These are phyloP conservation scores for Cichladusa arquata DNA, from an alignment of 2,113 vertebrate species.

Conservation along the genomic window DNA sequence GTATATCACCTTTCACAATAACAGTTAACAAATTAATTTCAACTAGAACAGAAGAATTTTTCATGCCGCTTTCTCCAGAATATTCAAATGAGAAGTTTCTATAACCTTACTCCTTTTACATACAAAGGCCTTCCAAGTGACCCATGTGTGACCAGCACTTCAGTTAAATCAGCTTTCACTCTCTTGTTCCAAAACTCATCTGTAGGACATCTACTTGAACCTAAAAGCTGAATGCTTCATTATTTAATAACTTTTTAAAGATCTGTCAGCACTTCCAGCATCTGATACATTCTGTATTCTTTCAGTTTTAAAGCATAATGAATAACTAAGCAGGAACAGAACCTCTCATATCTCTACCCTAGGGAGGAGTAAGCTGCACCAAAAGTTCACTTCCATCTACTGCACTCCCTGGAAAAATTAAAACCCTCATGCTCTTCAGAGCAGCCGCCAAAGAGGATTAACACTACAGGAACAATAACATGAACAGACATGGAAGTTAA, in stretches of 20 bases:
- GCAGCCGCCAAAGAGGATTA: not conserved
- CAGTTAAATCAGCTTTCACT: not conserved
- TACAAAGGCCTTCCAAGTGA: not conserved
- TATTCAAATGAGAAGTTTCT: not conserved
- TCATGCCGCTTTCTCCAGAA: not conserved
- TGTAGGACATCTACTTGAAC: not conserved
- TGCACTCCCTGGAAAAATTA: not conserved
- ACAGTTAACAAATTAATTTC: not conserved
- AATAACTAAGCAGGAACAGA: not conserved
- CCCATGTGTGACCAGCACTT: not conserved
- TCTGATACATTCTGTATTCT: not conserved
- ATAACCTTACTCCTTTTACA: not conserved
- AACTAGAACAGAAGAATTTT: not conserved
- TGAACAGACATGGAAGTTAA: not conserved
- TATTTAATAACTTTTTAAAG: not conserved
- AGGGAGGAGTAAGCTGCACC: not conserved
- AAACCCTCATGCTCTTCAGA: not conserved
- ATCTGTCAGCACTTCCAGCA: not conserved
- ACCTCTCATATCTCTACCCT: not conserved
- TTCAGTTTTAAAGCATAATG: not conserved
- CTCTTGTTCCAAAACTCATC: not conserved
- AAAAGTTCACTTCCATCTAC: not conserved
- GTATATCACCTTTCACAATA: not conserved
- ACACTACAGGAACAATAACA: not conserved
- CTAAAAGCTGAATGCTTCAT: not conserved